phyloP scores from a whole-genome alignment of 2,113 vertebrate species.

The Eulemur rufifrons region DNA sequence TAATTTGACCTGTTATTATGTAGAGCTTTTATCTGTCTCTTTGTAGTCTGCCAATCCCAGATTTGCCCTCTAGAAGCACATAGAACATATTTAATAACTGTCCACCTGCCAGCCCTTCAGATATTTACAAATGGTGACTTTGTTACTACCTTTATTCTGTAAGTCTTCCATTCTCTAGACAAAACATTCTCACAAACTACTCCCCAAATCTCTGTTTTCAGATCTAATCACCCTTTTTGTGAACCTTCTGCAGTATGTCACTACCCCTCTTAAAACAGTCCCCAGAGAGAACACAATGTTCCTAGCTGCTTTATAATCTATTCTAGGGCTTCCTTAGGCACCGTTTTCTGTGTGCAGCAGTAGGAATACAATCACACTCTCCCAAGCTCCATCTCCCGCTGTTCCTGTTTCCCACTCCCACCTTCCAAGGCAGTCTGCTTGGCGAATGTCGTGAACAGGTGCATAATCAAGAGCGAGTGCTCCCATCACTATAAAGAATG shows the following conservation, averaged over 20 bases:
- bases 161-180: background rate
- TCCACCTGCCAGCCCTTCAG: background rate
- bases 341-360: background rate
- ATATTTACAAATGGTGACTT: background rate
- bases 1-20: background rate
- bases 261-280: background rate
- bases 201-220: background rate
- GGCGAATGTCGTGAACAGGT: background rate
- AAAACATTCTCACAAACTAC: background rate
- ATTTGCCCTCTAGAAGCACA: background rate
- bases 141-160: background rate
- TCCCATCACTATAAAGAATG: slow-evolving; percentile 33
- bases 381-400: background rate
- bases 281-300: background rate
- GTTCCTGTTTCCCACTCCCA: background rate
- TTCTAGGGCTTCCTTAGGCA: background rate
- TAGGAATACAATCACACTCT: background rate
- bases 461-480: background rate
- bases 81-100: background rate
- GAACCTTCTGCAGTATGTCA: background rate
- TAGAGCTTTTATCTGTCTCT: background rate
- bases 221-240: background rate
- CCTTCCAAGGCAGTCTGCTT: background rate
- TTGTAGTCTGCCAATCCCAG: background rate
- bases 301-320: background rate